A percentile compares a stretch with the other conserved stretches of the same genome.
phyloP scores from a whole-genome alignment of 2,113 vertebrate genomes.

The Leptodactylus fuscus region DNA sequence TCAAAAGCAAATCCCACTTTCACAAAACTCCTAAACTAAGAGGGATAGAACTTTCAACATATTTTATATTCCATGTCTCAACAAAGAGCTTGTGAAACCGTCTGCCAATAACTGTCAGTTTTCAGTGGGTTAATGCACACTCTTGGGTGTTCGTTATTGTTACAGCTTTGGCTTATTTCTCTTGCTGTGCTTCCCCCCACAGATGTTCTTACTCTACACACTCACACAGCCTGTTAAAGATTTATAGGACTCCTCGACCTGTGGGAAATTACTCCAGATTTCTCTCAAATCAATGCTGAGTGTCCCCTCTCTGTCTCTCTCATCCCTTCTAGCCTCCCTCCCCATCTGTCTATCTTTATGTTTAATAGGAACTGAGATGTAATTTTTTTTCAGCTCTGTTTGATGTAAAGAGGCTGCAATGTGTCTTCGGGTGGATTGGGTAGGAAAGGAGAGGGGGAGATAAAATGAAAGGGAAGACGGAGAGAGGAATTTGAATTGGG shows the following conservation, averaged over 20 bases:
- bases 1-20: conserved; percentile 43
- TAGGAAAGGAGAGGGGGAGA: conserved; percentile 44
- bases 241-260: conserved; percentile 60
- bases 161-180: conserved; percentile 53
- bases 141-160: conserved; percentile 58
- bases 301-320: conserved; percentile 58
- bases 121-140: conserved; percentile 57
- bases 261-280: conserved; percentile 60
- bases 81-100: conserved; percentile 46
- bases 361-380: conserved; percentile 61
- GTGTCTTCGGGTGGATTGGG: conserved; percentile 55
- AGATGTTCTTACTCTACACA: conserved; percentile 53
- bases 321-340: conserved; percentile 54
- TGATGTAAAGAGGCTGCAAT: conserved; percentile 61
- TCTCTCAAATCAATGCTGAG: conserved; percentile 61
- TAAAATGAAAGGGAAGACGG: conserved; percentile 45
- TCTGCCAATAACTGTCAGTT: conserved; percentile 58
- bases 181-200: conserved; percentile 58
- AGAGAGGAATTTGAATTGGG: conserved; percentile 48
- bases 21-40: conserved; percentile 12
- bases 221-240: conserved; percentile 59
- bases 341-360: conserved; percentile 60
- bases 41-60: conserved; percentile 41
- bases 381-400: conserved; percentile 58
- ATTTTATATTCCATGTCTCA: conserved; percentile 24